Evolutionary conservation across 2,797 vertebrate genomes (phyloP).

Genomic region (Chelonia mydas): DNA sequence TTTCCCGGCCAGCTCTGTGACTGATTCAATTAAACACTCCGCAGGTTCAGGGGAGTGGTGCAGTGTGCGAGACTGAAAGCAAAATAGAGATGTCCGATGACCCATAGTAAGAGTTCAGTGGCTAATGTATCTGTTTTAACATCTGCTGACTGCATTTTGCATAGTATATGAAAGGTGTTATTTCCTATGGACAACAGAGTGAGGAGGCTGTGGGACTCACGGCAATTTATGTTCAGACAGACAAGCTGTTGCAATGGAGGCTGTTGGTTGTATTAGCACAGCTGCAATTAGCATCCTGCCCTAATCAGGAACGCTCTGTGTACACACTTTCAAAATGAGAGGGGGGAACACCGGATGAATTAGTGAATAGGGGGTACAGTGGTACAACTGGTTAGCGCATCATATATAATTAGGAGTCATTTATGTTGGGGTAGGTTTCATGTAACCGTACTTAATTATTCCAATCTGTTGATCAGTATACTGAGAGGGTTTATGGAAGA

Average conservation of each 20-base stretch:
- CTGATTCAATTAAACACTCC: neutral
- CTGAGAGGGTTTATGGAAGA: slow-evolving; percentile 49
- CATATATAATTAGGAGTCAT: neutral
- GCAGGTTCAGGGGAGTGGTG: neutral
- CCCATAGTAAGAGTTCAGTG: neutral
- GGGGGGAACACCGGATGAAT: neutral
- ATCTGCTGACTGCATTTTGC: neutral
- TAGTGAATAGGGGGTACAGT: neutral
- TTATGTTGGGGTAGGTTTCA: slow-evolving; percentile 45
- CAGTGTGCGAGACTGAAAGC: neutral
- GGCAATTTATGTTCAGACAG: neutral
- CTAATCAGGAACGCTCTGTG: fast-evolving
- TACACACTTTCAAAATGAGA: neutral
- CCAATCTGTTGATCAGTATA: slow-evolving; percentile 2
- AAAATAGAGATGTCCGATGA: neutral
- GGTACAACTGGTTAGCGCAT: no score
- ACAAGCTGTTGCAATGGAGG: neutral
- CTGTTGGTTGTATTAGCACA: neutral
- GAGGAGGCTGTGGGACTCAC: neutral
- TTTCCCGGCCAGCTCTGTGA: neutral
- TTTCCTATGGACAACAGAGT: neutral
- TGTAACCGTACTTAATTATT: slow-evolving; percentile 55
- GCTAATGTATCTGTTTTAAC: neutral
- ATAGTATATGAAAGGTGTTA: neutral
- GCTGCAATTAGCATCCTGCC: neutral